These are phyloP conservation scores for Sardinella longiceps DNA, from an alignment of 2,797 vertebrate genomes.

Conservation along the genomic window DNA sequence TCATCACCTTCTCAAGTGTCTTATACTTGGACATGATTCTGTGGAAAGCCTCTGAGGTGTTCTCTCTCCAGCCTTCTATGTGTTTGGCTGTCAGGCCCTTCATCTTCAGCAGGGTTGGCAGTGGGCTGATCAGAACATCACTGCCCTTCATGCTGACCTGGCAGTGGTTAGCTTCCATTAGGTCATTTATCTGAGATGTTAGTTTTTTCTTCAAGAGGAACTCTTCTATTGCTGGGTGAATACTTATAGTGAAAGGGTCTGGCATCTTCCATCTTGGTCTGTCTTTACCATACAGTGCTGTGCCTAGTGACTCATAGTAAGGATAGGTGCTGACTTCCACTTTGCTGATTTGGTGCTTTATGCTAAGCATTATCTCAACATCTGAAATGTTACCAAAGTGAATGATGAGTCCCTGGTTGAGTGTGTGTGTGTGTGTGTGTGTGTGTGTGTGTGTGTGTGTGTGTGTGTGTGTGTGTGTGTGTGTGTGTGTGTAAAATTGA, in stretches of 20 bases:
- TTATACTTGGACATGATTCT: conserved; percentile 68
- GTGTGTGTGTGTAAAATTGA: no score
- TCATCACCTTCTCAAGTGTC: conserved; percentile 53
- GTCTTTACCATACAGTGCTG: conserved; percentile 79
- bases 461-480: no score
- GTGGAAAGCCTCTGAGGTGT: conserved; percentile 60
- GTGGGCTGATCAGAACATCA: conserved; percentile 70
- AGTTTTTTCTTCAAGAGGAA: conserved; percentile 72
- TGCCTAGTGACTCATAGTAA: conserved; percentile 72
- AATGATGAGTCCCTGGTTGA: no score
- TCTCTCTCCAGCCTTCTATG: conserved; percentile 74
- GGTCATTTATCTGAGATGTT: conserved; percentile 62
- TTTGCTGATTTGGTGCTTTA: conserved; percentile 65
- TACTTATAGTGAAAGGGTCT: conserved; percentile 67
- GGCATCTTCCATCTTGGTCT: conserved; percentile 78
- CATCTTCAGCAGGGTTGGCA: conserved; percentile 67
- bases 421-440: no score
- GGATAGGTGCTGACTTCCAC: conserved; percentile 75
- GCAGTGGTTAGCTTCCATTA: conserved; percentile 76
- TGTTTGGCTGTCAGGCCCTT: conserved; percentile 56
- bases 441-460: no score
- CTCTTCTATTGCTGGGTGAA: conserved; percentile 69
- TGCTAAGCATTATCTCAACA: conserved; percentile 67
- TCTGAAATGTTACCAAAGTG: conserved; percentile 64
- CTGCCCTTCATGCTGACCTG: conserved; percentile 63